Percentiles rank a stretch among this genome's conserved stretches.
Conservation (phyloP, 2,888 invertebrate species). For the Axea sp. region DNA sequence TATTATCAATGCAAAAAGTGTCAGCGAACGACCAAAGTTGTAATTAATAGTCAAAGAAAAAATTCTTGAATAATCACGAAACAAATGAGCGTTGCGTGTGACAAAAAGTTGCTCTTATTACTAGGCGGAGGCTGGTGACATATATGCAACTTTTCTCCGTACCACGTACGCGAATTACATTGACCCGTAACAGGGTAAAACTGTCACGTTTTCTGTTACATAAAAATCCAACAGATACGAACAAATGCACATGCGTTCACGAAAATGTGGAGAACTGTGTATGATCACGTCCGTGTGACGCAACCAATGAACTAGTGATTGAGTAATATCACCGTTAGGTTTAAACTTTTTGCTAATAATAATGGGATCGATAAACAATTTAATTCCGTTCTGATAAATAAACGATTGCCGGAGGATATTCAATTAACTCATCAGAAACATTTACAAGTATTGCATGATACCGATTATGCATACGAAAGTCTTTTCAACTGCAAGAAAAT, state of each 20-base stretch:
- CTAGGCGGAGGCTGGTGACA: constrained; percentile 16
- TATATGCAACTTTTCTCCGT: constrained; percentile 9
- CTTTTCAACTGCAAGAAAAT: too few relatives aligned
- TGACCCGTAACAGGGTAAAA: constrained; percentile 31
- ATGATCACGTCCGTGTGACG: constrained; percentile 31
- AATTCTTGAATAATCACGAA: constrained; percentile 19
- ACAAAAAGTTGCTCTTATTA: constrained; percentile 20
- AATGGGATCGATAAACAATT: not conserved
- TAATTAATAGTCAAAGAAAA: constrained; percentile 24
- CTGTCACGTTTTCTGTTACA: constrained; percentile 24
- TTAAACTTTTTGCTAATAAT: constrained; percentile 4
- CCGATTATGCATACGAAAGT: too few relatives aligned
- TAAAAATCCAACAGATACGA: constrained; percentile 14
- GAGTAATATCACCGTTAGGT: constrained; percentile 26
- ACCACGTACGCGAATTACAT: constrained; percentile 13
- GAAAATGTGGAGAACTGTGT: constrained; percentile 9
- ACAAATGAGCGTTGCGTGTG: constrained; percentile 11
- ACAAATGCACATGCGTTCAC: constrained; percentile 5
- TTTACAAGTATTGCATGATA: too few relatives aligned
- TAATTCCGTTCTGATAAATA: too few relatives aligned
- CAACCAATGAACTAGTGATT: constrained; percentile 27
- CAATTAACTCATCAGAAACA: too few relatives aligned
- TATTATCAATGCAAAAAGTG: constrained; percentile 1
- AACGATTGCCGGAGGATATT: too few relatives aligned
- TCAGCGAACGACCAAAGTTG: not conserved